Percentiles rank a stretch among this genome's conserved stretches.
Conservation (phyloP, 2,888 invertebrate species). For the Drosophila melanosoma region DNA sequence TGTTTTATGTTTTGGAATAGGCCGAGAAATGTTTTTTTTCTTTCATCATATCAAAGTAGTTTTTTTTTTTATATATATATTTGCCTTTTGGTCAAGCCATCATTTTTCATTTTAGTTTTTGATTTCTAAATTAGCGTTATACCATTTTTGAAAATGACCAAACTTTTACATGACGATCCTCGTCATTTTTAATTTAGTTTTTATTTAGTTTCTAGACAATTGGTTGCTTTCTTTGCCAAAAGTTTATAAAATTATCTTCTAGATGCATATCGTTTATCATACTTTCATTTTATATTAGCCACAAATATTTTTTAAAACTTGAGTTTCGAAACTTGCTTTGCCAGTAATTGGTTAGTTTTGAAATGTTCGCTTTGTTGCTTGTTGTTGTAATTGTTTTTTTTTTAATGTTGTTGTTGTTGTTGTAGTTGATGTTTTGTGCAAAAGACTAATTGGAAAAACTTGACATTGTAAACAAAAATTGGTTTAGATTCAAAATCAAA, state of each 20-base stretch:
- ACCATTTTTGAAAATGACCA: conserved; percentile 34
- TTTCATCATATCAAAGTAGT: conserved; percentile 40
- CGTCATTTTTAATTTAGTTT: conserved; percentile 22
- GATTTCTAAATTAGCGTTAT: conserved; percentile 34
- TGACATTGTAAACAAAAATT: conserved; percentile 57
- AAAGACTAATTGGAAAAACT: conserved; percentile 46
- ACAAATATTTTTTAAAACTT: conserved; percentile 64
- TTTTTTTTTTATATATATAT: conserved; percentile 20
- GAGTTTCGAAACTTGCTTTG: conserved; percentile 68
- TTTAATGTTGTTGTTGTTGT: conserved; percentile 51
- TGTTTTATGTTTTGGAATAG: conserved; percentile 51
- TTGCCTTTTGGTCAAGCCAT: conserved; percentile 55
- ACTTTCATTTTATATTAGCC: conserved; percentile 62
- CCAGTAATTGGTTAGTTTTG: conserved; percentile 53
- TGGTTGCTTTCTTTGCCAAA: conserved; percentile 38
- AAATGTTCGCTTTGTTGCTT: conserved; percentile 50
- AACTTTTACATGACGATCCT: conserved; percentile 47
- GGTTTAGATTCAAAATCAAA: conserved; percentile 75
- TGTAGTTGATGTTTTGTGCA: conserved; percentile 65
- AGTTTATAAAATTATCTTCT: conserved; percentile 39
- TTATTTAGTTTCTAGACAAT: conserved; percentile 16
- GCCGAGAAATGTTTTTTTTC: conserved; percentile 56
- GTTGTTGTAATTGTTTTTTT: conserved; percentile 37
- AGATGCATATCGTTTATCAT: conserved; percentile 45
- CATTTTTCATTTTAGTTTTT: conserved; percentile 46